Evolutionary conservation across 2,888 invertebrate genomes (phyloP).

Genomic region (Orthonychiurus folsomi): DNA sequence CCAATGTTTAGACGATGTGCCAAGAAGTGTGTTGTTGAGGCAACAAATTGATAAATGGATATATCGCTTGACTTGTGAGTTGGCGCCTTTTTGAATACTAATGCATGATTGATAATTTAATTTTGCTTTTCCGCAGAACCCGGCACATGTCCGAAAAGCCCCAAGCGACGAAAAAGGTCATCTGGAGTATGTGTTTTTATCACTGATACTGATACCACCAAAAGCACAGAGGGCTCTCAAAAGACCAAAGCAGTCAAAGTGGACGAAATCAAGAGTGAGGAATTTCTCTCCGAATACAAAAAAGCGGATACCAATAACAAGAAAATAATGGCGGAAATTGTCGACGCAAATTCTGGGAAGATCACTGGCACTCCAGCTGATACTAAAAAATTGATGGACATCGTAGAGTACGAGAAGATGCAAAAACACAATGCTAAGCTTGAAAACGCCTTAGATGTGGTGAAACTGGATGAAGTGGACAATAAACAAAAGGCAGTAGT

Average conservation of each 20-base stretch:
- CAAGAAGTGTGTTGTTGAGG: no score
- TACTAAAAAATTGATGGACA: neutral
- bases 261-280: neutral
- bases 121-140: no score
- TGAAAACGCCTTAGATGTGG: neutral
- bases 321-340: neutral
- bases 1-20: no score
- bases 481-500: neutral
- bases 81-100: no score
- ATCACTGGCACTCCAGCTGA: neutral
- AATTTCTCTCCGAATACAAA: neutral
- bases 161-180: no score
- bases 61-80: no score
- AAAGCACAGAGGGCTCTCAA: no score
- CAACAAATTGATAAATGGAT: no score
- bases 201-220: no score
- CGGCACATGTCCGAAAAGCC: no score
- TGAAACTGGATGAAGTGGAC: neutral
- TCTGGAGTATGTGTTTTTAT: no score
- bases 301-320: neutral
- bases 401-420: slow-evolving; percentile 5
- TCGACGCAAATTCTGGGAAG: neutral
- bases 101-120: no score
- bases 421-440: slow-evolving; percentile 4
- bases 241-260: neutral